Evolutionary conservation across 92 coral and sea anemone species (phyloP).

Genomic region (Zoanthus solanderi): DNA sequence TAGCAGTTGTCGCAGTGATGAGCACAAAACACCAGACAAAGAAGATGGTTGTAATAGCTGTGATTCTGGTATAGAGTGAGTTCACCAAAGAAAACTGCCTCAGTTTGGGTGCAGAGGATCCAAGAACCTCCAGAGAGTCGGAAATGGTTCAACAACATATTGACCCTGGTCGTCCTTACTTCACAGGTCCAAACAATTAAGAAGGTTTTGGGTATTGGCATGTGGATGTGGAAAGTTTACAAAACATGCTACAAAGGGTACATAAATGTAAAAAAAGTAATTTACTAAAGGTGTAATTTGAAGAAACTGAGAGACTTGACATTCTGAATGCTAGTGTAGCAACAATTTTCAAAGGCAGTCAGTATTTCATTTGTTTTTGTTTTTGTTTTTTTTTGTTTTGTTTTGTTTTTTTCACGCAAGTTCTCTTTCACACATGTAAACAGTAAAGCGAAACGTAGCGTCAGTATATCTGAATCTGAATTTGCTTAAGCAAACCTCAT

Average conservation of each 20-base stretch:
- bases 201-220: constrained; percentile 6
- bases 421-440: too few species aligned
- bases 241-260: constrained; percentile 12
- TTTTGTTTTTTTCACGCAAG: too few species aligned
- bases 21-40: not conserved
- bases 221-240: constrained; percentile 15
- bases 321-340: too few species aligned
- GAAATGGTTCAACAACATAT: not conserved
- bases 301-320: too few species aligned
- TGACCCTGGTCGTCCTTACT: constrained; percentile 26
- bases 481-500: not conserved
- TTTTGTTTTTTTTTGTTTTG: too few species aligned
- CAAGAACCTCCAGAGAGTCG: not conserved
- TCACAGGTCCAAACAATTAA: constrained; percentile 3
- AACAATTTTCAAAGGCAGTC: too few species aligned
- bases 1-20: too few species aligned
- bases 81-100: constrained; percentile 19
- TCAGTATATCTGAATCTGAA: too few species aligned
- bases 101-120: not conserved
- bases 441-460: too few species aligned
- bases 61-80: not conserved
- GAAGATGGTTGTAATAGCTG: not conserved
- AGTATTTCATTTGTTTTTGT: too few species aligned
- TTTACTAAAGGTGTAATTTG: not conserved
- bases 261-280: constrained; percentile 29